Conservation (phyloP, 1,140 invertebrate species). For the Cydia pomonella region DNA sequence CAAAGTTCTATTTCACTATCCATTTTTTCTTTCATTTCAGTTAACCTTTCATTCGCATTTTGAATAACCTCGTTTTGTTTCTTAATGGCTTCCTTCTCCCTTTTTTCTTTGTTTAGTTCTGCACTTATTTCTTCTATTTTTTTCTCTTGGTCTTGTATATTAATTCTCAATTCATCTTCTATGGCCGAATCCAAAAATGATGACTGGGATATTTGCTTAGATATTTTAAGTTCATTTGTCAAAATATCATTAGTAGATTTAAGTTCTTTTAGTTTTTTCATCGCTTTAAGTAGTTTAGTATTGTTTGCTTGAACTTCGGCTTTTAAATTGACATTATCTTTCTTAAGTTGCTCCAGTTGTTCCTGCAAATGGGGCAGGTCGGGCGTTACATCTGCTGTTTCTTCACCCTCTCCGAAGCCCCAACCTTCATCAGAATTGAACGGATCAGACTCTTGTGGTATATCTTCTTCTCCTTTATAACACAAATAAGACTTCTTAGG, state of each 20-base stretch:
- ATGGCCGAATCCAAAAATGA: constrained; percentile 87
- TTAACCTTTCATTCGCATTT: constrained; percentile 88
- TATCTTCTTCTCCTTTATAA: constrained; percentile 54
- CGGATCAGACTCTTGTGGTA: constrained; percentile 53
- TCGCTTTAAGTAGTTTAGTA: constrained; percentile 84
- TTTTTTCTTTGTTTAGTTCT: constrained; percentile 82
- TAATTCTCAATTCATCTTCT: constrained; percentile 87
- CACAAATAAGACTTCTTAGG: constrained; percentile 81
- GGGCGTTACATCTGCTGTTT: constrained; percentile 52
- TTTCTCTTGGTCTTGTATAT: constrained; percentile 84
- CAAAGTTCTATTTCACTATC: constrained; percentile 86
- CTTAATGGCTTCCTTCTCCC: constrained; percentile 84
- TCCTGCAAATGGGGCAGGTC: constrained; percentile 61
- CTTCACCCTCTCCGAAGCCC: constrained; percentile 62
- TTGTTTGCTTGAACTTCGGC: constrained; percentile 83
- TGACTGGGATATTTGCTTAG: constrained; percentile 79
- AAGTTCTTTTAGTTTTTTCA: constrained; percentile 89
- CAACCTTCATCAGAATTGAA: constrained; percentile 77
- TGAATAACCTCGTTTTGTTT: constrained; percentile 88
- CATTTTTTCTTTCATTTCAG: constrained; percentile 90
- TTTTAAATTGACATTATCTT: constrained; percentile 66
- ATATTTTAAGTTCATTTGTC: constrained; percentile 80
- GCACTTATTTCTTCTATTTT: constrained; percentile 81
- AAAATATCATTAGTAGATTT: constrained; percentile 84
- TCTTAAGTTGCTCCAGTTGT: constrained; percentile 58